Base-by-base conservation (phyloP, 2,797 vertebrate species). In the Liparis tanakae region DNA sequence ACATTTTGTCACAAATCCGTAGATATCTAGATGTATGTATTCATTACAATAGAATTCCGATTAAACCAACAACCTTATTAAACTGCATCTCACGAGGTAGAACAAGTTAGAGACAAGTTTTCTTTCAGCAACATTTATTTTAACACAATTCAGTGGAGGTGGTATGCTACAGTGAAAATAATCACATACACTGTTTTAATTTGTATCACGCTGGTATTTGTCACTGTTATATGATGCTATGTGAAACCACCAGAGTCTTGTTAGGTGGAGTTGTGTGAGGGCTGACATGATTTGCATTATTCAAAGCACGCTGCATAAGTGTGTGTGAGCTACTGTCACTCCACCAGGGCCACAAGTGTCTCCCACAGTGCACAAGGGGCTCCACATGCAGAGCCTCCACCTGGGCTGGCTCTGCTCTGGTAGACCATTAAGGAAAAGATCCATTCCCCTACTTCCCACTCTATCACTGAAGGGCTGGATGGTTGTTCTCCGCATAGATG, bases 201-300 rank as follows among this genome's bases (percentile, higher is more conserved):
- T 92, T 92, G 84, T 87, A 78, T 89, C 89, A 91, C 36, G 82
- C 88, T 90, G 84, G 84, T 91, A 91, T 92, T 90, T 91, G 88
- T 91, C 88, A 91, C 85, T 62, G 84, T 90, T 91, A 87, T 85
- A 89, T 88, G 89, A 90, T 84, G 80, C 87, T 79, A 74, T 82
- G 82, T 85, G 88, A 90, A 91, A 74, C 88, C 91, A 88, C 89
- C 80, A 83, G 92, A 90, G 91, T 88, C 91, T 94, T 93, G 93
- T 94, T 94, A 94, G 89, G 83, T 85, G 63, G 89, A 87, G 66
- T 81, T 85, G 85, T 90, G 87, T 89, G 87, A 89, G 87, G 74
- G 75, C 80, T 89, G 88, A 88, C 86, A 85, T 65, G 77, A 92
- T 94, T 91, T 93, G 83, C 88, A 94, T 93, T 93, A 91, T 92